Evolutionary conservation across 2,797 vertebrate genomes (phyloP), one percentile per base, ranked within the genome.

Genomic region (Sebastes hubbsi): DNA sequence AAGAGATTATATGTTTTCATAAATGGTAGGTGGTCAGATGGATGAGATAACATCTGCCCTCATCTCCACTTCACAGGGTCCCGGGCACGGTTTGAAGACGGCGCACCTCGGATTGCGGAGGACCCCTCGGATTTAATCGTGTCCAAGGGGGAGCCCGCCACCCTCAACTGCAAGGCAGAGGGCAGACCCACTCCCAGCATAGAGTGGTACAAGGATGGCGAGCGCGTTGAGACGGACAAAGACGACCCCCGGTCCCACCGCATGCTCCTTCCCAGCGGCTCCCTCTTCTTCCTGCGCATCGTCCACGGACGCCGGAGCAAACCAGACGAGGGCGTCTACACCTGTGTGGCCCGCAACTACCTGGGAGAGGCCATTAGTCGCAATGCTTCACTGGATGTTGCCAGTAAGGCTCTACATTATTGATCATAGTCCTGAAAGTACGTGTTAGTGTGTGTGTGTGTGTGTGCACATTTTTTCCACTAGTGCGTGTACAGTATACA

Each of bases 201-300:
- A 14, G 97, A 99, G 89, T 99, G 98, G 98, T 99, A 97, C 90
- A 99, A 98, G 70, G 98, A 99, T 0, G 98, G 98, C 0, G 97
- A 98, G 70, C 94, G 97, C 0, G 98, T 99, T 84, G 97, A 98
- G 88, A 99, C 98, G 0, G 97, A 98, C 86, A 94, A 91, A 8
- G 98, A 99, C 5, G 98, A 99, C 77, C 97, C 98, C 0, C 97
- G 98, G 0, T 98, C 98, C 1, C 98, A 99, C 88, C 98, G 98
- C 75, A 98, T 98, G 95, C 95, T 99, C 63, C 94, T 99, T 63
- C 98, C 98, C 65, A 98, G 97, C 0, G 98, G 98, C 1, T 97
- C 98, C 5, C 97, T 99, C 80, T 99, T 99, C 94, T 99, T 99
- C 89, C 96, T 98, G 10, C 97, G 97, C 5, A 98, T 98, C 49